Evolutionary conservation across 2,797 vertebrate genomes (phyloP), one percentile per base, ranked within the genome.

Genomic region (Linurgus olivaceus): DNA sequence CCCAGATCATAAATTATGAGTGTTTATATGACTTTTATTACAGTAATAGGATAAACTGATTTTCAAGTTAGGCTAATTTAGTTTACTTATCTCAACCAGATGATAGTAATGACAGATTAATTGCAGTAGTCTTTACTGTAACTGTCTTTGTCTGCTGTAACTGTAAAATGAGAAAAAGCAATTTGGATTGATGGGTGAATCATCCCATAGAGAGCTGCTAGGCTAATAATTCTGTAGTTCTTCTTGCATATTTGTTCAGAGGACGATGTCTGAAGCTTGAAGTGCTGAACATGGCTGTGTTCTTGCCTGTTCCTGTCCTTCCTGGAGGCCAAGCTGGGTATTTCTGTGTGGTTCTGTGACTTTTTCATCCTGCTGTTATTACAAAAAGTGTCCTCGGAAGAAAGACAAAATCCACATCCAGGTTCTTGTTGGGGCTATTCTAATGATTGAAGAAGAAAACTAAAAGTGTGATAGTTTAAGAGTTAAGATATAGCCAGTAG

Each of bases 41-140:
- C 50, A 91, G 71, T 93, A 96, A 82, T 96, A 94, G 93, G 91
- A 92, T 93, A 86, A 97, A 88, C 95, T 96, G 86, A 94, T 94
- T 96, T 94, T 95, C 94, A 81, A 52, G 90, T 95, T 95, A 94
- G 86, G 83, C 91, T 96, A 91, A 97, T 97, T 93, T 94, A 93
- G 93, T 97, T 97, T 97, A 94, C 89, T 17, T 95, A 77, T 84
- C 92, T 95, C 74, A 89, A 35, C 72, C 86, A 80, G 73, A 77
- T 94, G 86, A 77, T 84, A 66, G 62, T 96, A 96, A 94, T 97
- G 96, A 97, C 94, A 96, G 78, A 95, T 96, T 96, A 97, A 97
- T 97, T 97, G 73, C 85, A 90, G 16, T 71, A 97, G 82, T 91
- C 93, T 96, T 90, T 88, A 61, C 57, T 83, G 65, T 91, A 95